Evolutionary conservation across 1,140 invertebrate genomes (phyloP), one percentile per base, ranked within the genome.

Genomic region (Coenobita brevimanus): DNA sequence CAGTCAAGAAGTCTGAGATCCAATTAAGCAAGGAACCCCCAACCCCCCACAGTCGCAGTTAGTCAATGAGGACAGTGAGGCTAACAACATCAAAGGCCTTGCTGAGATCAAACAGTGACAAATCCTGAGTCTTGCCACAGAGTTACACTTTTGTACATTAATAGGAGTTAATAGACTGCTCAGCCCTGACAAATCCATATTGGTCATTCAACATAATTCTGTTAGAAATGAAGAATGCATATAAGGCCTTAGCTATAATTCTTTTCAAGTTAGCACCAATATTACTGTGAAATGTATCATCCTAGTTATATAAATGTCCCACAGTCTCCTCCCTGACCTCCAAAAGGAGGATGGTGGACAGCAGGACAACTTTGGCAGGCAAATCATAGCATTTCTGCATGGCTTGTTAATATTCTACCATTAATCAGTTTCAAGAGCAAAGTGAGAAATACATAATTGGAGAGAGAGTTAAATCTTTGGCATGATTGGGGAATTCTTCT

Each of bases 21-120:
- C 64, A 67, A n/a, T n/a, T 8, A n/a, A 67, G 64, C n/a, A 67
- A n/a, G 64, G 64, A 33, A n/a, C 64, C 30, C 4, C 30, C n/a
- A 67, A 67, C 30, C n/a, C 30, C 64, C 64, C 6, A 33, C 30
- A 33, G 64, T 33, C 64, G 6, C 30, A 67, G 64, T 67, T 67
- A 8, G 64, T 67, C 30, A 24, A 67, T 67, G 64, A 67, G 64
- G n/a, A 67, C n/a, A 24, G 64, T 24, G n/a, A 8, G 64, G n/a
- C 30, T 67, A 67, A 67, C 69, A 73, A 17, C 27, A 33, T 38
- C 69, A 30, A 73, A 73, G 24, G 69, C 69, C 38, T 73, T 73
- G 38, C 69, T 73, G 4, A 73, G 36, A 17, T 73, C 33, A 17
- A 73, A 73, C 27, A 73, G 33, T 30, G 4, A 73, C 38, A 38